Evolutionary conservation across 2,888 invertebrate species (phyloP), one percentile per base, ranked within the genome.

Genomic region (Macropis europaea): DNA sequence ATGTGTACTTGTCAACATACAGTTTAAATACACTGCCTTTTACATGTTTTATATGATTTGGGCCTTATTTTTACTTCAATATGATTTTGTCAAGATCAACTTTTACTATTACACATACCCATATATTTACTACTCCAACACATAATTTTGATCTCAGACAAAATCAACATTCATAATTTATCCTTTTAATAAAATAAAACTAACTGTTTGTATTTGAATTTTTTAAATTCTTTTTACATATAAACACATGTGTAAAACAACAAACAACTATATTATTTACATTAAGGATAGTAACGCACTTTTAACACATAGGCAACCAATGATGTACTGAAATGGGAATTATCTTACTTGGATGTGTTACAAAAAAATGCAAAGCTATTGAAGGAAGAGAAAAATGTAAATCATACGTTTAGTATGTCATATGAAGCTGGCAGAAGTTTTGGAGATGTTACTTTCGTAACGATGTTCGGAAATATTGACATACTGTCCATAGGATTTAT

Each of bases 381-480:
- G 3, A 45, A 53, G 13, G 60, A 59, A 54, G 24, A 53, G 4
- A 66, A 11, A 50, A 56, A 60, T 36, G 53, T 7, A 1, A 74
- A 80, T 60, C 43, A 69, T 30, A 60, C 70, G 3, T 54, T 86
- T 43, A 62, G 68, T 3, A 40, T 90, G 11, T 86, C 79, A 76
- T 90, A 87, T 15, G 84, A 86, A 76, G 87, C 89, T 22, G 88
- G 87, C 4, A 78, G 90, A 77, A 93, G 95, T 89, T 96, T 94
- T 90, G 95, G 94, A n/a, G 95, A 96, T 86, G 92, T 95, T 30
- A 95, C 94, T 86, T 92, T 92, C 1, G 91, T 92, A 47, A 91
- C 94, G 5, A 93, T 95, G 92, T 94, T 95, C 86, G 92, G 94
- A 88, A 96, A 96, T 84, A 90, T 95, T 64, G 93, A 93, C 78